A percentile compares a stretch with the other conserved stretches of the same genome.
Evolutionary conservation across 2,797 vertebrate species (phyloP).

Genomic region (Helarctos malayanus): DNA sequence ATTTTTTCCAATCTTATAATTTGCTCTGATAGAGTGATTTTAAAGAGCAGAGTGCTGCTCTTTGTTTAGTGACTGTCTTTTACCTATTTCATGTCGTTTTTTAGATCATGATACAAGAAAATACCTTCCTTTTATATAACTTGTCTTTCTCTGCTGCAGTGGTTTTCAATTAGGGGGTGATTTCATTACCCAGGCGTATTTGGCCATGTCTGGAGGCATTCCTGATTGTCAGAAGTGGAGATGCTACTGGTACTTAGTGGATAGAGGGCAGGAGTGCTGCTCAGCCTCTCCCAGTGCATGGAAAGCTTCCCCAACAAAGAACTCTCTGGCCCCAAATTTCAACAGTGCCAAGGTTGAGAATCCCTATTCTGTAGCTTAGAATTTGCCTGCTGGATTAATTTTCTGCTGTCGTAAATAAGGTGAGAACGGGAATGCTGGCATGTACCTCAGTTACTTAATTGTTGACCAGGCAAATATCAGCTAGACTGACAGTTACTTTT

Average conservation of each 20-base stretch:
- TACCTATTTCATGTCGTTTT: background rate
- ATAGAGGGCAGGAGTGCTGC: background rate
- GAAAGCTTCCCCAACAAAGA: background rate
- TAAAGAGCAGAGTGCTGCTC: background rate
- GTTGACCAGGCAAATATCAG: background rate
- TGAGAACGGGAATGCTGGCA: fast-evolving
- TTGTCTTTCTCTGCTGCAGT: background rate
- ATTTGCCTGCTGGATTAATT: background rate
- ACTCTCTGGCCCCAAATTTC: background rate
- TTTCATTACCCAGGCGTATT: background rate
- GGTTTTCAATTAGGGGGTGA: background rate
- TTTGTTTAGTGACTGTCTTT: background rate
- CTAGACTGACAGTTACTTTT: background rate
- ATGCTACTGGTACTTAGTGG: background rate
- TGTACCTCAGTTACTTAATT: background rate
- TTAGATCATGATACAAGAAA: background rate
- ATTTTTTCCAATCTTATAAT: background rate
- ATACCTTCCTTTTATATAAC: background rate
- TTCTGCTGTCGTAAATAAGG: too few relatives aligned
- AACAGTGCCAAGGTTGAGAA: background rate
- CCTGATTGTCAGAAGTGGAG: background rate
- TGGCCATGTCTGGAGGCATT: background rate
- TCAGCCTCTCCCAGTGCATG: fast-evolving
- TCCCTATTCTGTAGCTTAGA: background rate
- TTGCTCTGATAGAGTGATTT: background rate